Percentiles rank a stretch among this genome's conserved stretches.
Evolutionary conservation across 1,140 invertebrate species (phyloP).

Genomic region (Drosophila pruinosa): DNA sequence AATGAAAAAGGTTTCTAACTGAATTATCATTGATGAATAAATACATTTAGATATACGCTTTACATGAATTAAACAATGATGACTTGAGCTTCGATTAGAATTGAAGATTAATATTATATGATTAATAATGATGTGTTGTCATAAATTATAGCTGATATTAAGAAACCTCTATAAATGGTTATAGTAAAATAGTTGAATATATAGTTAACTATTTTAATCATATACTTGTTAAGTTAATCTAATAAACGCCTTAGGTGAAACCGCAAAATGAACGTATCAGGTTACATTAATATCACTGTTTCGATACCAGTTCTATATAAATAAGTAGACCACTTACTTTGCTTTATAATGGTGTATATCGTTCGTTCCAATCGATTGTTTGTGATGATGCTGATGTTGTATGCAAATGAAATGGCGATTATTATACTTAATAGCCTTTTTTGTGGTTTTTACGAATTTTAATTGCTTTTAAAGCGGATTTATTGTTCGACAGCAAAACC

Average conservation of each 20-base stretch:
- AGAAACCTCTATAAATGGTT: no score
- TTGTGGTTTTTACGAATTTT: conserved; percentile 54
- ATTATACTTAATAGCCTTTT: conserved; percentile 57
- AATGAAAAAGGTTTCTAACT: no score
- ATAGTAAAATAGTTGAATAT: background rate
- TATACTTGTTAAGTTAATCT: background rate
- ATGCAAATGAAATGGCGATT: conserved; percentile 64
- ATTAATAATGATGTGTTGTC: no score
- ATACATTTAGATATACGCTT: no score
- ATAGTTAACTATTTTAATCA: background rate
- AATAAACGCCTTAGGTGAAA: background rate
- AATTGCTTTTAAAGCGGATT: conserved; percentile 71
- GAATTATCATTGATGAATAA: no score
- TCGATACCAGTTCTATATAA: conserved; percentile 16
- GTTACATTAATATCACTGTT: background rate
- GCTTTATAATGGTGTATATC: conserved; percentile 5
- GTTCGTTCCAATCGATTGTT: conserved; percentile 22
- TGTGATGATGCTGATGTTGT: conserved; percentile 27
- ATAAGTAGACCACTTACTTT: conserved; percentile 46
- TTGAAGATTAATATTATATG: no score
- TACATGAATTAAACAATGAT: no score
- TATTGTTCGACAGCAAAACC: conserved; percentile 57
- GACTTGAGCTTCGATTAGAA: no score
- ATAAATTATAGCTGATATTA: no score
- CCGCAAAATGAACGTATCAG: background rate